Conservation (phyloP, 2,797 vertebrate species). For the Hemibagrus guttatus region DNA sequence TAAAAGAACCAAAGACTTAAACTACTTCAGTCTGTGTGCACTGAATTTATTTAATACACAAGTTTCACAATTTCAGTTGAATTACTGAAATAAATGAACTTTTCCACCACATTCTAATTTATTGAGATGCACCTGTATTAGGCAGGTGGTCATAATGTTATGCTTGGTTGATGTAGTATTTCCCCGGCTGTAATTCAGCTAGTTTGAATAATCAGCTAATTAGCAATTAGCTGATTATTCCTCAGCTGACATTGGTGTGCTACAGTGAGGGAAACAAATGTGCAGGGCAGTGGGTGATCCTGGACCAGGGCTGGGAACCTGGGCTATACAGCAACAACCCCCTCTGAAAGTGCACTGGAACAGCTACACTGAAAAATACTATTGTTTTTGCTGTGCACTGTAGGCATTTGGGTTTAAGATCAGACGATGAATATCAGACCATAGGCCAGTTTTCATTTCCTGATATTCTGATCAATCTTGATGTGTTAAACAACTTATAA, state of each 20-base stretch:
- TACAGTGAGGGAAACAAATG: neutral
- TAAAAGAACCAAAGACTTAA: no score
- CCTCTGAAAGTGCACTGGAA: neutral
- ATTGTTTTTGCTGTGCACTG: neutral
- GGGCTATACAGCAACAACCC: neutral
- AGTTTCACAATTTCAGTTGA: no score
- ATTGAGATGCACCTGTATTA: no score
- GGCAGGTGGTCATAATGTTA: no score
- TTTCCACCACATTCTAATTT: no score
- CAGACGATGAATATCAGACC: neutral
- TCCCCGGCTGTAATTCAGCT: neutral
- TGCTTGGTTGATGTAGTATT: no score
- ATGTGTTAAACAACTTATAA: no score
- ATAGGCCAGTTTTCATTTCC: neutral
- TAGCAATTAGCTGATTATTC: no score
- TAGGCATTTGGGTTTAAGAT: neutral
- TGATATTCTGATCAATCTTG: neutral
- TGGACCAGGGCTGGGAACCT: neutral
- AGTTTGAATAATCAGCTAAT: neutral
- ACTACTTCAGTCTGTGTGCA: no score
- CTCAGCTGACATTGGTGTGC: neutral
- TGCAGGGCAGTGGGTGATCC: neutral
- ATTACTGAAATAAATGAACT: no score
- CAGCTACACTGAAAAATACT: neutral
- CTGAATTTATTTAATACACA: no score